Conservation (phyloP, 2,113 vertebrate species). For the Egretta garzetta region DNA sequence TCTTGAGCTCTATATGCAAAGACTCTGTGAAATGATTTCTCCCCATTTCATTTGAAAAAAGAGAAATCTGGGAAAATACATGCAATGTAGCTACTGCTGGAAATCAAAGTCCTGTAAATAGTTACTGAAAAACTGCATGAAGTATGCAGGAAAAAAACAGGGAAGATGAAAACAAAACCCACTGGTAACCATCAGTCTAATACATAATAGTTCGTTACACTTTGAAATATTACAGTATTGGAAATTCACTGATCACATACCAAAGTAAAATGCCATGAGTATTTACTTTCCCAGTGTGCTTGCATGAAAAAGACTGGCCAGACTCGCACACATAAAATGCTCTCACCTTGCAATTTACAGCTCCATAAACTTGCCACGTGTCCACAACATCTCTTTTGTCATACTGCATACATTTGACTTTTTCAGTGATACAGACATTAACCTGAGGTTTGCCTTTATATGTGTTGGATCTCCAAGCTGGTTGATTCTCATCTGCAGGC, state of each 20-base stretch:
- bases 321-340: background rate
- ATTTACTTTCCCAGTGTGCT: background rate
- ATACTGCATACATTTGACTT: constrained; percentile 91
- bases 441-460: constrained; percentile 90
- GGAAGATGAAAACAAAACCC: background rate
- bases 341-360: constrained; percentile 91
- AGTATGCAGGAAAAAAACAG: background rate
- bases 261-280: background rate
- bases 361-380: constrained; percentile 90
- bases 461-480: constrained; percentile 85
- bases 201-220: background rate
- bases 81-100: background rate
- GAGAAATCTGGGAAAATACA: background rate
- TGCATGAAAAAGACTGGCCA: background rate
- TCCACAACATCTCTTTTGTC: constrained; percentile 83
- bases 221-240: background rate
- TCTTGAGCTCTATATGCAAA: background rate
- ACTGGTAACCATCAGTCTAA: background rate
- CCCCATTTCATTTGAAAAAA: background rate
- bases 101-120: background rate
- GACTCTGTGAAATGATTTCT: background rate
- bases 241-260: background rate
- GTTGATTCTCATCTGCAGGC: constrained; percentile 81
- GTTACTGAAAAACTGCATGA: background rate
- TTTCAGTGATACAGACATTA: constrained; percentile 84